phyloP scores from a whole-genome alignment of 37 sponge, comb jelly and placozoan genomes.

The Petrosia ficiformis region DNA sequence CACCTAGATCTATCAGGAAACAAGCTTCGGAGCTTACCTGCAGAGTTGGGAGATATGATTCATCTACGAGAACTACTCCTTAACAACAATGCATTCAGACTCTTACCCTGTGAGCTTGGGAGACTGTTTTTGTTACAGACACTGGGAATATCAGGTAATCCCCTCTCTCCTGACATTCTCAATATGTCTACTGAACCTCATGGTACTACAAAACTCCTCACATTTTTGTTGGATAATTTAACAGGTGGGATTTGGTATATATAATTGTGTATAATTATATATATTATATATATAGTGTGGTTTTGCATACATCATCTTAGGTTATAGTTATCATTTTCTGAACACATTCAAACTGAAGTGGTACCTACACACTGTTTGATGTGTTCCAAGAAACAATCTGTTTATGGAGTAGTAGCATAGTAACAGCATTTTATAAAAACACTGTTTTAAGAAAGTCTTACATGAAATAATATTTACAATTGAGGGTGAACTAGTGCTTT shows the following conservation, averaged over 20 bases:
- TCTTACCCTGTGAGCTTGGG: slow-evolving; percentile 92
- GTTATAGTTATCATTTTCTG: background rate
- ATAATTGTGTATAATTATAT: background rate
- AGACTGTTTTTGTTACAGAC: slow-evolving; percentile 79
- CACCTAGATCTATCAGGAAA: slow-evolving; percentile 92
- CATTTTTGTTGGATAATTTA: slow-evolving; percentile 87
- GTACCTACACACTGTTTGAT: too few species aligned
- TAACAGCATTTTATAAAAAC: too few species aligned
- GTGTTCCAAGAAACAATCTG: too few species aligned
- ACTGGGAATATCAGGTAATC: slow-evolving; percentile 71
- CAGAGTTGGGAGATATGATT: slow-evolving; percentile 93
- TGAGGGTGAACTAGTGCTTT: too few species aligned
- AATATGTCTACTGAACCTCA: slow-evolving; percentile 71
- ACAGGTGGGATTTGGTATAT: slow-evolving; percentile 37
- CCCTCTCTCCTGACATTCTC: slow-evolving; percentile 71
- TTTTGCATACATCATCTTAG: background rate
- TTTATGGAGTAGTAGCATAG: too few species aligned
- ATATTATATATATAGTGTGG: background rate
- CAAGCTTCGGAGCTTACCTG: slow-evolving; percentile 87
- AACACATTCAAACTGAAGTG: too few species aligned
- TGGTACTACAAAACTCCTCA: slow-evolving; percentile 82
- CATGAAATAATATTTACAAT: too few species aligned
- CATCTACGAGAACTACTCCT: slow-evolving; percentile 88
- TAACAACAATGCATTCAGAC: slow-evolving; percentile 80
- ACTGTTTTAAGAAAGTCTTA: too few species aligned